Conservation (phyloP, 1,140 invertebrate species). For the Drosophila serrata region DNA sequence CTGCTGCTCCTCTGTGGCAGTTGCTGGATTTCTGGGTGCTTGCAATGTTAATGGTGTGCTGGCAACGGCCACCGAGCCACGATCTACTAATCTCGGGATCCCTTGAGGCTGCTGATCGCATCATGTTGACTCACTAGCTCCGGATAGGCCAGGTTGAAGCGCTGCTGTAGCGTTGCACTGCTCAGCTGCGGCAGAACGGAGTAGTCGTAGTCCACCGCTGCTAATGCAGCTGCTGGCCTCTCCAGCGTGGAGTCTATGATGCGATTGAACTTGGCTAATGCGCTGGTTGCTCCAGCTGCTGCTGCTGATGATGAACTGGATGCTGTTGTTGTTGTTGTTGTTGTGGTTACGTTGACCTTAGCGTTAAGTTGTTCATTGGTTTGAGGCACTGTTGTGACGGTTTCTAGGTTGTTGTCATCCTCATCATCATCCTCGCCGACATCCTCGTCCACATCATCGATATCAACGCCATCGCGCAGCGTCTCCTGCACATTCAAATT, state of each 20-base stretch:
- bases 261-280: slow-evolving; percentile 85
- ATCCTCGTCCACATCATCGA: slow-evolving; percentile 84
- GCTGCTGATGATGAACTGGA: slow-evolving; percentile 60
- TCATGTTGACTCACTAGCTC: slow-evolving; percentile 61
- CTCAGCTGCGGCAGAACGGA: slow-evolving; percentile 59
- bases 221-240: slow-evolving; percentile 17
- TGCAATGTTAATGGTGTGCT: slow-evolving; percentile 79
- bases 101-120: slow-evolving; percentile 65
- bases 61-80: slow-evolving; percentile 70
- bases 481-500: slow-evolving; percentile 77
- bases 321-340: slow-evolving; percentile 62
- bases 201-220: slow-evolving; percentile 15
- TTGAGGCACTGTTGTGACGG: slow-evolving; percentile 85
- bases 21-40: slow-evolving; percentile 65
- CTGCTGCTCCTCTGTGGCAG: slow-evolving; percentile 36
- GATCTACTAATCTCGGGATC: slow-evolving; percentile 52
- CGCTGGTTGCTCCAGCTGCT: slow-evolving; percentile 43
- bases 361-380: slow-evolving; percentile 79
- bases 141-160: slow-evolving; percentile 71
- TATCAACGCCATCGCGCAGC: slow-evolving; percentile 79
- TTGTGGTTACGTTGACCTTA: slow-evolving; percentile 71
- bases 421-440: slow-evolving; percentile 55
- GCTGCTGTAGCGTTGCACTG: slow-evolving; percentile 72
- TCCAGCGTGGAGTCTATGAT: slow-evolving; percentile 81
- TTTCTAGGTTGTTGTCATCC: slow-evolving; percentile 77